Conservation (phyloP, 1,140 invertebrate species). For the Diabrotica virgifera region DNA sequence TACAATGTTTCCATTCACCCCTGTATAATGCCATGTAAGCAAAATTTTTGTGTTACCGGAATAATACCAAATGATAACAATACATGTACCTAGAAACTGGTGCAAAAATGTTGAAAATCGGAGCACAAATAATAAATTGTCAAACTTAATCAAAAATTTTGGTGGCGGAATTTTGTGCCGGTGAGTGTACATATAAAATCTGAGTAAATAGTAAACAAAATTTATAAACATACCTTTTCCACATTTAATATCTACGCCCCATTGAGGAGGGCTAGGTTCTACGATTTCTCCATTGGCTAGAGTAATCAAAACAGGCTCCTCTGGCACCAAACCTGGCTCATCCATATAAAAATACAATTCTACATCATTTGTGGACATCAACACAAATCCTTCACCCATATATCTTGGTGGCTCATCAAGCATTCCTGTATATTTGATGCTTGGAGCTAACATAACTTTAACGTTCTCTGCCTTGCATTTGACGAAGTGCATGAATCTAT, state of each 20-base stretch:
- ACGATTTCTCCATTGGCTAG: constrained; percentile 91
- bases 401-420: constrained; percentile 93
- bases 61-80: too few relatives aligned
- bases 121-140: too few relatives aligned
- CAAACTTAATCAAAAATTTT: too few relatives aligned
- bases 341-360: constrained; percentile 97
- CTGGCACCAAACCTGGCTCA: constrained; percentile 84
- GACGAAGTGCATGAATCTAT: constrained; percentile 95
- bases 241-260: constrained; percentile 94
- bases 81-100: too few relatives aligned
- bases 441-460: constrained; percentile 84
- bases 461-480: constrained; percentile 93
- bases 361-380: constrained; percentile 92
- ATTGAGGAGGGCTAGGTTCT: constrained; percentile 86
- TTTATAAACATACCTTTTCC: constrained; percentile 67
- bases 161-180: too few relatives aligned
- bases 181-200: too few relatives aligned
- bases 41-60: too few relatives aligned
- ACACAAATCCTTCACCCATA: constrained; percentile 97
- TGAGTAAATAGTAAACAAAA: not conserved
- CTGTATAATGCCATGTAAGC: too few relatives aligned
- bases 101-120: too few relatives aligned
- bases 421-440: constrained; percentile 87
- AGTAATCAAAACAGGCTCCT: constrained; percentile 85
- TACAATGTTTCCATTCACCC: too few relatives aligned